Evolutionary conservation across 2,113 vertebrate species (phyloP).

Genomic region (Ictalurus furcatus): DNA sequence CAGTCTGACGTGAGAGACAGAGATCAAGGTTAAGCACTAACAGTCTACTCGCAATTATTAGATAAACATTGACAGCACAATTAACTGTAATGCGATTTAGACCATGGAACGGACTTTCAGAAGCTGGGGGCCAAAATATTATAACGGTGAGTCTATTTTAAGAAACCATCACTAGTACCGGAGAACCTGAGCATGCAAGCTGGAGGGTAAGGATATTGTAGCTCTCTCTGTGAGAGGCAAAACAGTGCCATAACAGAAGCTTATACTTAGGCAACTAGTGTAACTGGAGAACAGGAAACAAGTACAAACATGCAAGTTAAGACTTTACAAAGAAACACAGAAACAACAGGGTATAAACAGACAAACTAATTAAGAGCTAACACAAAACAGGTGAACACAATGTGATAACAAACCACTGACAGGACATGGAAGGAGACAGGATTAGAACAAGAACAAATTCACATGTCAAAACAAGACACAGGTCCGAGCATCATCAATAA

Average conservation of each 20-base stretch:
- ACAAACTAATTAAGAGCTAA: background rate
- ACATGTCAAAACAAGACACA: background rate
- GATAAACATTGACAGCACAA: background rate
- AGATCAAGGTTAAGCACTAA: slow-evolving; percentile 32
- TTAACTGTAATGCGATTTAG: background rate
- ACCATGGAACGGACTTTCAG: background rate
- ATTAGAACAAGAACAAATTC: background rate
- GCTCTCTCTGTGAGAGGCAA: background rate
- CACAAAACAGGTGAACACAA: background rate
- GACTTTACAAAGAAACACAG: background rate
- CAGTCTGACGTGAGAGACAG: slow-evolving; percentile 76
- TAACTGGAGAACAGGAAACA: background rate
- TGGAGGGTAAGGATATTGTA: background rate
- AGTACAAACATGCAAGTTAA: background rate
- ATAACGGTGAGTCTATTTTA: background rate
- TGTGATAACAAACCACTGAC: background rate
- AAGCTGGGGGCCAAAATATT: background rate
- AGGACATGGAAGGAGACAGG: background rate
- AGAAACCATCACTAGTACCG: background rate
- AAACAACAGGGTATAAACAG: background rate
- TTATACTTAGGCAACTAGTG: background rate
- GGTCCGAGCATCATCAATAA: no score
- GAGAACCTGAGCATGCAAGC: background rate
- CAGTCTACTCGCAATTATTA: background rate
- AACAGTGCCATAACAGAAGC: background rate